Evolutionary conservation across 64 coral and sea anemone species (phyloP).

Genomic region (Anthopleura sola): DNA sequence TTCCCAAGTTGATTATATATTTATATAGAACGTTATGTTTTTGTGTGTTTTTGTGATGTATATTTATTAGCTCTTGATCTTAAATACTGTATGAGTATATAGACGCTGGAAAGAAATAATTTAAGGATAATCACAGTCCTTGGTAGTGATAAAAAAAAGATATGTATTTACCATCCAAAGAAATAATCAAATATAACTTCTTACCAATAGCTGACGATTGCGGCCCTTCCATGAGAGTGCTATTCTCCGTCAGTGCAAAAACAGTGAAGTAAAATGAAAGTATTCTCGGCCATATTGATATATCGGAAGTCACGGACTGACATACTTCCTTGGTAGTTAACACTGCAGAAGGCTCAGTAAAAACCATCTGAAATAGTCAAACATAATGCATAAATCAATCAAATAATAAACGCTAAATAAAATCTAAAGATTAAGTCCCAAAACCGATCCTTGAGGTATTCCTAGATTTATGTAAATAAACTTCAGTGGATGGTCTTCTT

Average conservation of each 20-base stretch:
- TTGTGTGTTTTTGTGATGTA: too few species aligned
- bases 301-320: background rate
- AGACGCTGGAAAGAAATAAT: too few species aligned
- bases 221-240: background rate
- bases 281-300: background rate
- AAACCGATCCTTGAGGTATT: background rate
- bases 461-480: background rate
- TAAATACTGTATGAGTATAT: too few species aligned
- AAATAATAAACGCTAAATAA: background rate
- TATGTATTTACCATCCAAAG: too few species aligned
- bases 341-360: background rate
- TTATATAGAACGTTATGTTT: too few species aligned
- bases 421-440: background rate
- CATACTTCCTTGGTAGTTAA: background rate
- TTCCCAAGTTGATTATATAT: too few species aligned
- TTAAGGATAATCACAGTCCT: too few species aligned
- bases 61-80: too few species aligned
- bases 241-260: slow-evolving; percentile 8
- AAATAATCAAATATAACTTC: background rate
- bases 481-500: too few species aligned
- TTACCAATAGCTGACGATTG: background rate
- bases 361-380: background rate
- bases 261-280: slow-evolving; percentile 1
- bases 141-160: too few species aligned
- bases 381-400: background rate